Evolutionary conservation across 1,140 invertebrate genomes (phyloP).

Genomic region (Diprion similis): DNA sequence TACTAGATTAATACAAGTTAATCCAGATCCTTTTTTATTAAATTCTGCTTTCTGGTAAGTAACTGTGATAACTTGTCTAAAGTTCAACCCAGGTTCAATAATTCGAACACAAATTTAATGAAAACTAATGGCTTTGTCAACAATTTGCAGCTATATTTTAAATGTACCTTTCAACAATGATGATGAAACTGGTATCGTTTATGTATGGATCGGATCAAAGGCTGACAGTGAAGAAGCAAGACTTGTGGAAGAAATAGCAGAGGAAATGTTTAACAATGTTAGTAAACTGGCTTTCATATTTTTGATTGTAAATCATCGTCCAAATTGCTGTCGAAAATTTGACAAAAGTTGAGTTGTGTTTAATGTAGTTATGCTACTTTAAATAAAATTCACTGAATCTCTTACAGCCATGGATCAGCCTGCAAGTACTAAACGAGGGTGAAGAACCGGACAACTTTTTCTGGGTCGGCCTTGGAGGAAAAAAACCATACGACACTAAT

Average conservation of each 20-base stretch:
- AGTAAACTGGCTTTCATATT: conserved; percentile 25
- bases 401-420: conserved; percentile 77
- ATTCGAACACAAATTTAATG: conserved; percentile 21
- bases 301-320: conserved; percentile 20
- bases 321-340: conserved; percentile 6
- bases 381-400: conserved; percentile 19
- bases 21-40: conserved; percentile 77
- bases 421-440: conserved; percentile 92
- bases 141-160: conserved; percentile 83
- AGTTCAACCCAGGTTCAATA: not conserved
- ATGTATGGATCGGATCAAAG: conserved; percentile 96
- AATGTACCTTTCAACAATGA: conserved; percentile 95
- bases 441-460: conserved; percentile 99
- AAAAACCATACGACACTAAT: conserved; percentile 90
- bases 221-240: conserved; percentile 87
- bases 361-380: not conserved
- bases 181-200: conserved; percentile 91
- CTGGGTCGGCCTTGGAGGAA: conserved; percentile 94
- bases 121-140: conserved; percentile 6
- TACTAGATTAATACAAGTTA: conserved; percentile 91
- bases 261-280: conserved; percentile 90
- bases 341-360: conserved; percentile 19
- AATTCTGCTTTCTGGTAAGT: conserved; percentile 86
- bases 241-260: conserved; percentile 91
- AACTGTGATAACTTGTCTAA: conserved; percentile 15